Evolutionary conservation across 2,113 vertebrate species (phyloP), one percentile per base, ranked within the genome.

Genomic region (Engraulis encrasicolus): DNA sequence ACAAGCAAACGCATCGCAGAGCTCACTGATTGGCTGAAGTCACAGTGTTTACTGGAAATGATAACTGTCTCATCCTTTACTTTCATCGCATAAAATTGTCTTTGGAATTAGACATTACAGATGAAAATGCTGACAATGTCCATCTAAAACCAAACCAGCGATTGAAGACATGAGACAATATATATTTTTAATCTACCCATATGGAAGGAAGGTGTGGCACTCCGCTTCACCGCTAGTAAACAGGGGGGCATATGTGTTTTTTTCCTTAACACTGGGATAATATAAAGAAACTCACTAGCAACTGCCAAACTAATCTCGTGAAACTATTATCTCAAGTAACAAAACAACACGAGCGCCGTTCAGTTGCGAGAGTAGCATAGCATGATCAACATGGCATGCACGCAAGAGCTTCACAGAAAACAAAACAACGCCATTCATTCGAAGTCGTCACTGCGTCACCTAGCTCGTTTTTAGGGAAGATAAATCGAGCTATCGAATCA

Each of bases 21-120:
- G 81, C 78, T 83, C 82, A 66, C 50, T 88, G 78, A 94, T 92
- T 94, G 92, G 93, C 82, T 85, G 2, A 58, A 9, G 77, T 40
- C 50, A 20, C 19, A 61, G 14, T 34, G 66, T 74, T 74, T 74
- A 74, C 66, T 15, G 15, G 66, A 74, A 74, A 74, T 74, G 27
- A 15, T 12, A 74, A 36, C 23, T 31, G 12, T 34, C 5, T 34
- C 6, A 17, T 74, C 66, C 34, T 34, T 23, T 66, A 36, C 27
- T 74, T 74, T 74, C 34, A 34, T 34, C 23, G 9, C 23, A 36
- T 12, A 12, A n/a, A 74, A 27, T 74, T 14, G 12, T 31, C 17
- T 31, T 34, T 17, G 66, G 1, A 34, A 74, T 18, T 31, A 36
- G 17, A 31, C 23, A 58, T 15, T 2, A 34, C 27, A 2, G 31